Base-by-base conservation (phyloP, 2,113 vertebrate genomes). In the Cranoglanis bouderius region DNA sequence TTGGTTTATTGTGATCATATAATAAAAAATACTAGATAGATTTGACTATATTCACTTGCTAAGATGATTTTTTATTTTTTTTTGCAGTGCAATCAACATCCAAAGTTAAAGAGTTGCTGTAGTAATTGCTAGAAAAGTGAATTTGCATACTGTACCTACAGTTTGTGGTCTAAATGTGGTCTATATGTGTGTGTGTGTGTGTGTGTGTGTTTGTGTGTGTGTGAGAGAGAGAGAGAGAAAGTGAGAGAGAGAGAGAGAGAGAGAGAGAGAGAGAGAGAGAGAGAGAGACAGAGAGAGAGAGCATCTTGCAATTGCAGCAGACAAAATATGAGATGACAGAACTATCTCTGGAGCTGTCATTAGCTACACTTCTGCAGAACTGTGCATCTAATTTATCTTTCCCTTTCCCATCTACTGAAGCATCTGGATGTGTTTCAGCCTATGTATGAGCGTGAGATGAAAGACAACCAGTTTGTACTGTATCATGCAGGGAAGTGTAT, bases 371-470 rank as follows among this genome's bases (percentile, higher is more conserved):
- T 72, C 49, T 87, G 46, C 59, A 67, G 35, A 59, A 70, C n/a
- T 3, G 5, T 70, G 24, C 65, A 82, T 82, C 61, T 51, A 70
- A 82, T 87, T 29, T 53, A 55, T 55, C 26, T 46, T 59, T 88
- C 26, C 35, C n/a, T 80, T 51, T 63, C 24, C 32, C 26, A 5
- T 86, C 90, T 65, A 88, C 82, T 91, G 85, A 87, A 49, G 89
- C 63, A 91, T 86, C 51, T 86, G 24, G n/a, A 55, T 32, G n/a
- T 84, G 32, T 77, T 90, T 86, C 43, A 82, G 86, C 88, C 65
- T 82, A 14, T 91, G 51, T 80, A 51, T 90, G 67, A 86, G 65
- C 14, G 70, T 32, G 38, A 67, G 8, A 78, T 26, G 38, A 61
- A 67, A 29, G 35, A 32, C 6, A 43, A 43, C 35, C 14, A 59